Evolutionary conservation across 2,113 vertebrate genomes (phyloP), one percentile per base, ranked within the genome.

Genomic region (Anguilla japonica): DNA sequence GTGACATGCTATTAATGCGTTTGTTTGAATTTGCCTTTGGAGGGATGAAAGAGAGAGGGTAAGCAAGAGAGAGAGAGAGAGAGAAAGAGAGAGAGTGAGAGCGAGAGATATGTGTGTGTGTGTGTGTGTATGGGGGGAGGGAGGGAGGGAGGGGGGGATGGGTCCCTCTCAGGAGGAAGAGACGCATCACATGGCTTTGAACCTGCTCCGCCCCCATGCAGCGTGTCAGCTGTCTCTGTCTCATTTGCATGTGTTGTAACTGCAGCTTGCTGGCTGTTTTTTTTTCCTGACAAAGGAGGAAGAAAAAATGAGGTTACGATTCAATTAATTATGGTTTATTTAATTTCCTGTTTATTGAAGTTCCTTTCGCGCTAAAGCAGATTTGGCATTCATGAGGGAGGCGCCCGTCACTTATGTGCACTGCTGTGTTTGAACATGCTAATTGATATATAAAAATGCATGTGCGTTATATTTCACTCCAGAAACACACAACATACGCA

Each of bases 21-120:
- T 79, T 39, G 16, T 85, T 79, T 79, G 71, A 46, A 83, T 83
- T 20, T 82, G 46, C 50, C 43, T 82, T 29, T n/a, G 81, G 16
- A 56, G 20, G 60, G 29, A 46, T 41, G 26, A 34, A 40, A n/a
- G 40, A 41, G 63, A 29, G 26, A 71, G 60, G 2, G 83, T 41
- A 20, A 16, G 83, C 1, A 56, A 22, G 83, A 43, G 3, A 14
- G 56, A 41, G 83, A 15, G 50, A 67, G 50, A 22, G 53, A 57
- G 40, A 71, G 26, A 26, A 14, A 41, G 22, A 39, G 84, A 29
- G 26, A 22, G 67, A 22, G 75, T 22, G 22, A 39, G 84, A 29
- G 26, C 9, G 67, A 22, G 75, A 13, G 40, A 81, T 22, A 81
- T 41, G 18, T 7, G 43, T 46, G 43, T 46, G 43, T 43, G 43